A percentile compares a stretch with the other conserved stretches of the same genome.
phyloP scores from a whole-genome alignment of 2,888 invertebrate species.

The Nemapogon koenigi region DNA sequence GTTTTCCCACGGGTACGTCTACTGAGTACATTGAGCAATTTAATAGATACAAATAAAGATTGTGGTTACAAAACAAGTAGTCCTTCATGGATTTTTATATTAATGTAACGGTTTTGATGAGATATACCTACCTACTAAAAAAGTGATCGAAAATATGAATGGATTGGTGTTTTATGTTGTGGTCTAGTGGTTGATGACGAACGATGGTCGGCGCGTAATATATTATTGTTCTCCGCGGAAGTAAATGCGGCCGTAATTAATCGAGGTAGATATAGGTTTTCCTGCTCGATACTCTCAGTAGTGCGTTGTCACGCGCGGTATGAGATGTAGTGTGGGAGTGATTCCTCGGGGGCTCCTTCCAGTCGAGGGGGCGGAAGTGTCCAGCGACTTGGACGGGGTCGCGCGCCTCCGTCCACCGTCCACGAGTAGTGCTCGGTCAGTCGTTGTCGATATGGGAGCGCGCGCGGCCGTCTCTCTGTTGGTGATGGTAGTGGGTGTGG shows the following conservation, averaged over 20 bases:
- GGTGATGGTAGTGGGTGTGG: slow-evolving; percentile 27
- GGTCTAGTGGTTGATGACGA: no score
- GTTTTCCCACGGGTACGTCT: slow-evolving; percentile 46
- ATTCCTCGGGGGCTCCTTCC: slow-evolving; percentile 3
- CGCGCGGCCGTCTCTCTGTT: slow-evolving; percentile 33
- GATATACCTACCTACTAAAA: no score
- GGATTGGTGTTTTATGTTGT: no score
- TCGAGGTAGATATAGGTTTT: no score
- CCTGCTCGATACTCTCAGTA: no score
- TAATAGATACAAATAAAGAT: slow-evolving; percentile 4
- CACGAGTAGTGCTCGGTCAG: slow-evolving; percentile 21
- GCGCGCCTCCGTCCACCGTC: slow-evolving; percentile 6
- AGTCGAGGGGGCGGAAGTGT: slow-evolving; percentile 43
- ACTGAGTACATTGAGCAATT: slow-evolving; percentile 21
- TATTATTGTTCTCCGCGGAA: no score
- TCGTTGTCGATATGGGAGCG: slow-evolving; percentile 53
- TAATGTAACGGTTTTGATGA: background rate
- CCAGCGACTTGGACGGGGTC: slow-evolving; percentile 47
- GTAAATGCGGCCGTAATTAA: no score
- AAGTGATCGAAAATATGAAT: no score
- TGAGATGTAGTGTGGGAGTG: no score
- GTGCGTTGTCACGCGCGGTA: no score
- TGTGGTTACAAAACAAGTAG: background rate
- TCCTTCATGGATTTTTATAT: background rate
- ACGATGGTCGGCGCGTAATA: no score